These are phyloP conservation scores for Gobio occitaniae DNA, from an alignment of 2,797 vertebrate genomes.

Conservation along the genomic window DNA sequence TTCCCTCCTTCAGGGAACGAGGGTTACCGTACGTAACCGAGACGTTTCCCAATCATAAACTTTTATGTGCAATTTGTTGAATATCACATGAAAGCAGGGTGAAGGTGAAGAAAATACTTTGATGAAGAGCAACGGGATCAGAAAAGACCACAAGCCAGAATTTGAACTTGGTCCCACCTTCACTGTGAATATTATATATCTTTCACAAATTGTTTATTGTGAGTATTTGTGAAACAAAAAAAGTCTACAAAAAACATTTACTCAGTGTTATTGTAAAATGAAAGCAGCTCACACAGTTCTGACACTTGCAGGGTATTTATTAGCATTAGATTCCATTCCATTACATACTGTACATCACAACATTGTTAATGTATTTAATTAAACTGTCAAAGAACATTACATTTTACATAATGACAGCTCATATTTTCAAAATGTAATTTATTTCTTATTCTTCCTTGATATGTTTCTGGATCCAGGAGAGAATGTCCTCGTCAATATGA, in stretches of 20 bases:
- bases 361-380: not conserved
- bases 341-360: not conserved
- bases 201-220: not conserved
- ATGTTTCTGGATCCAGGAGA: not conserved
- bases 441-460: not conserved
- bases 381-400: not conserved
- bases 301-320: slow-evolving; percentile 15
- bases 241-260: not conserved
- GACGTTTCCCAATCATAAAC: no score
- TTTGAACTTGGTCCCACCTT: not conserved
- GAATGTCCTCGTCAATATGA: no score
- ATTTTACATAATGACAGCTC: not conserved
- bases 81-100: no score
- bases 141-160: no score
- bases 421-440: not conserved
- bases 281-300: not conserved
- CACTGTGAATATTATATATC: not conserved
- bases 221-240: not conserved
- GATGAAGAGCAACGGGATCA: no score
- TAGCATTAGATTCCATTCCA: not conserved
- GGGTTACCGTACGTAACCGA: no score
- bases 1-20: no score
- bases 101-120: no score
- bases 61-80: no score
- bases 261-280: not conserved